Percentiles rank a stretch among this genome's conserved stretches.
Evolutionary conservation across 2,888 invertebrate species (phyloP).

Genomic region (Shargacucullia verbasci): DNA sequence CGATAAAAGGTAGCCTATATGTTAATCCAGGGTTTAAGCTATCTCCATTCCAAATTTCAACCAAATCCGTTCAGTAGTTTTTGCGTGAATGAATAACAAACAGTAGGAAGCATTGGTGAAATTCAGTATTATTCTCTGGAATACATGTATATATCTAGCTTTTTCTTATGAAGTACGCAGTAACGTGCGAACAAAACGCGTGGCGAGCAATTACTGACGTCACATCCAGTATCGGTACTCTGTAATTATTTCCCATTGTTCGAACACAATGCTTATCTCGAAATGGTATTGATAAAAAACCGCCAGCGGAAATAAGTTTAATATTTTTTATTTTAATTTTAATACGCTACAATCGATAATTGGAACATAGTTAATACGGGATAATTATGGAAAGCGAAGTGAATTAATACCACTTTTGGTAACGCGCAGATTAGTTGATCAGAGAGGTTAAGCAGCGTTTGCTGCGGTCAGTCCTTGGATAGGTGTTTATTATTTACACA

Average conservation of each 20-base stretch:
- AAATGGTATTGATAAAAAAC: slow-evolving; percentile 38
- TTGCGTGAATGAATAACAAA: no score
- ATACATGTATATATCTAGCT: not conserved
- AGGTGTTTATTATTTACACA: no score
- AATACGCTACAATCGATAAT: slow-evolving; percentile 6
- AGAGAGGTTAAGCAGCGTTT: no score
- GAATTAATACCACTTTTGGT: no score
- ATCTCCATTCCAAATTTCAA: no score
- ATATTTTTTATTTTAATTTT: slow-evolving; percentile 26
- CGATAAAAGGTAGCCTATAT: no score
- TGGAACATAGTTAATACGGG: not conserved
- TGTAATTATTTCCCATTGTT: slow-evolving; percentile 42
- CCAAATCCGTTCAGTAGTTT: no score
- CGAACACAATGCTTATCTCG: slow-evolving; percentile 41
- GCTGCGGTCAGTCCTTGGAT: no score
- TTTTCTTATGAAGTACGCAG: not conserved
- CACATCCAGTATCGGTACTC: slow-evolving; percentile 26
- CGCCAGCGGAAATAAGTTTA: slow-evolving; percentile 19
- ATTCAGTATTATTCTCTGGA: not conserved
- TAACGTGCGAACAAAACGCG: slow-evolving; percentile 21
- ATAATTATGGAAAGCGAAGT: no score
- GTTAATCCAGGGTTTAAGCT: no score
- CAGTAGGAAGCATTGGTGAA: no score
- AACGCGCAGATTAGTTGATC: no score
- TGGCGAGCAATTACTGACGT: slow-evolving; percentile 36